phyloP scores from a whole-genome alignment of 2,888 invertebrate genomes.

The Cordilura impudica region DNA sequence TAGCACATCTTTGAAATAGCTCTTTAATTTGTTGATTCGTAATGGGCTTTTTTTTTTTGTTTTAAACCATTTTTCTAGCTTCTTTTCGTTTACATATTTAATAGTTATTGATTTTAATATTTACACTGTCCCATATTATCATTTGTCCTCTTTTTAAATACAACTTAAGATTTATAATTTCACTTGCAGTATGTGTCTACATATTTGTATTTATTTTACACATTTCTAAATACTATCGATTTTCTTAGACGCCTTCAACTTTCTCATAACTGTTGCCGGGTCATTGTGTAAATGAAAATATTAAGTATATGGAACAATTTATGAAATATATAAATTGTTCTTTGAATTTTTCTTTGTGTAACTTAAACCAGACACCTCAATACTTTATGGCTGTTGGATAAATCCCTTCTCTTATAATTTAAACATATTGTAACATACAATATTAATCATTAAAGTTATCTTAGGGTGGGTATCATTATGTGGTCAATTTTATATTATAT shows the following conservation, averaged over 20 bases:
- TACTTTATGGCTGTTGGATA: not conserved
- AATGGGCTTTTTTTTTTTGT: no score
- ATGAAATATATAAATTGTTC: not conserved
- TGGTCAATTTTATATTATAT: no score
- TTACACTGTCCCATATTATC: not conserved
- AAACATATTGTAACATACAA: not conserved
- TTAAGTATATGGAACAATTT: no score
- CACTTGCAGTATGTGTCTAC: not conserved
- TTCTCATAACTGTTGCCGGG: not conserved
- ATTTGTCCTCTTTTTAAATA: not conserved
- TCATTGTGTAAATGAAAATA: not conserved
- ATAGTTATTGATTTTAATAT: not conserved
- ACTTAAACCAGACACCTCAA: slow-evolving; percentile 4
- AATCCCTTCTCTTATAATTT: not conserved
- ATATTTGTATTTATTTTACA: not conserved
- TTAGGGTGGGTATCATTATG: no score
- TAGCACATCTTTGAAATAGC: no score
- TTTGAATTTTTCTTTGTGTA: not conserved
- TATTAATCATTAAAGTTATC: no score
- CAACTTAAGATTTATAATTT: not conserved
- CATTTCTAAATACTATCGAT: slow-evolving; percentile 11
- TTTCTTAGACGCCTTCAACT: slow-evolving; percentile 7
- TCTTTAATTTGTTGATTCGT: no score
- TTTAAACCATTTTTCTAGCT: no score
- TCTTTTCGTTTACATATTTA: no score